phyloP scores from a whole-genome alignment of 1,140 invertebrate genomes.

The Aphelenchoides avenae region DNA sequence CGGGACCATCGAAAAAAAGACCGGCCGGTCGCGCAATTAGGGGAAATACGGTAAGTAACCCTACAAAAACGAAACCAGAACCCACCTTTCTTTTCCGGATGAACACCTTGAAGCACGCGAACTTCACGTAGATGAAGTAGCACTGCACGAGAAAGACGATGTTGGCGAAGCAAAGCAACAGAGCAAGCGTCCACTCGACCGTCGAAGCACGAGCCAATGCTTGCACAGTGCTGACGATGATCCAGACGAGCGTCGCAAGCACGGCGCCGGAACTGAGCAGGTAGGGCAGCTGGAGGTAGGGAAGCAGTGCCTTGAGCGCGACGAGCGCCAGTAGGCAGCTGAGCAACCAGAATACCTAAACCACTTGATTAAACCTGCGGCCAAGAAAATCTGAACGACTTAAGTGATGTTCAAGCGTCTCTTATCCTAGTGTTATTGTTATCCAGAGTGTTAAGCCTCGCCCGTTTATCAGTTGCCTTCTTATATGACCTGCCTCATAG shows the following conservation, averaged over 20 bases:
- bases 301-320: slow-evolving; percentile 20
- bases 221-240: slow-evolving; percentile 14
- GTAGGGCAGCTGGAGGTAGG: slow-evolving; percentile 24
- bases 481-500: background rate
- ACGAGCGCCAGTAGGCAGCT: slow-evolving; percentile 12
- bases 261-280: slow-evolving; percentile 17
- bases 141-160: slow-evolving; percentile 13
- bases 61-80: too few species aligned
- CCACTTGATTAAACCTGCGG: background rate
- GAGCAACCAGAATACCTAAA: slow-evolving; percentile 23
- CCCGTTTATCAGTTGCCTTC: background rate
- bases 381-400: background rate
- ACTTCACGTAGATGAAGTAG: slow-evolving; percentile 25
- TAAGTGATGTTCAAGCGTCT: background rate
- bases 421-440: too few species aligned
- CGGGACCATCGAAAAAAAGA: too few species aligned
- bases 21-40: too few species aligned
- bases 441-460: background rate
- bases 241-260: slow-evolving; percentile 10
- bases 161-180: slow-evolving; percentile 10
- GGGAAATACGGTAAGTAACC: too few species aligned
- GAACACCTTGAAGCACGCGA: slow-evolving; percentile 24
- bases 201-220: background rate
- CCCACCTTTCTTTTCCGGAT: slow-evolving; percentile 30
- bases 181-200: slow-evolving; percentile 13